Evolutionary conservation across 2,888 invertebrate species (phyloP), one percentile per base, ranked within the genome.

Genomic region (Scrobipalpa atriplicella): DNA sequence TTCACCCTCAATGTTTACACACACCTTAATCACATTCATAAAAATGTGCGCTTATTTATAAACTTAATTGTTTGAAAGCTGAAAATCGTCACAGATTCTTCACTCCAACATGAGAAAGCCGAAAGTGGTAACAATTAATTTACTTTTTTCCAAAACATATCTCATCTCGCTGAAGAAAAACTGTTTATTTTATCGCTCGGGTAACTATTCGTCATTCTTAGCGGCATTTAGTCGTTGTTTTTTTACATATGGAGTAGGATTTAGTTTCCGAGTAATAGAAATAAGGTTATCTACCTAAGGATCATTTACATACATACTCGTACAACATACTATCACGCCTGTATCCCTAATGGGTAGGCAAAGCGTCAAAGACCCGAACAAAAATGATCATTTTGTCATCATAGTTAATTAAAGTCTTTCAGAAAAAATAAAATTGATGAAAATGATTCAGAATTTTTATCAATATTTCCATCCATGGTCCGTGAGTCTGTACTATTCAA

Each of bases 51-150:
- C 43, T 43, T 52, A 52, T 52, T 52, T 52, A 29, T 58, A 58
- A 58, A 58, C n/a, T 58, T 58, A 16, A 60, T 60, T 36, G 36
- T 47, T 60, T 54, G 16, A 18, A 21, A 19, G 10, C 21, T n/a
- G 54, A 54, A 54, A 54, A 1, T 18, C 54, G n/a, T 54, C 21
- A 11, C 54, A 10, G 16, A 16, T 52, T 52, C 18, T 8, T 19
- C 52, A 16, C 9, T 9, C 18, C 18, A 54, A 19, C 54, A 21
- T 54, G 19, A 54, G 3, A 54, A 54, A 54, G 54, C 9, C 19
- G 3, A 54, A 54, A 54, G 54, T 21, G 54, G 5, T 10, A 21
- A 16, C 19, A 54, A 54, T 54, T 54, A 54, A 54, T 54, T 54
- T 10, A 21, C 10, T 10, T 11, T 54, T 16, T 47, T 47, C 16